Base-by-base conservation (phyloP, 2,888 invertebrate species). In the Cantharis nigra region DNA sequence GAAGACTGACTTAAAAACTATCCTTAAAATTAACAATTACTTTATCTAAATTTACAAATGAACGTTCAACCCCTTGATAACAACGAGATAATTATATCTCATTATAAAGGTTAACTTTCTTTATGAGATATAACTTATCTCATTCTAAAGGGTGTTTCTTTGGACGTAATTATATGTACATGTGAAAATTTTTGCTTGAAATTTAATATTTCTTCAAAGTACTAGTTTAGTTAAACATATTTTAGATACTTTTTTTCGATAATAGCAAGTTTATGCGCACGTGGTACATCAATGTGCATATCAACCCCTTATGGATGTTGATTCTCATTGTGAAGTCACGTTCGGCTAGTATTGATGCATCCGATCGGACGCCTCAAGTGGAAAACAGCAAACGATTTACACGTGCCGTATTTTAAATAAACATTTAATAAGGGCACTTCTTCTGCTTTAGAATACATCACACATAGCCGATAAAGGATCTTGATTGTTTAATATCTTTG, bases 341-440 rank as follows among this genome's bases (percentile, higher is more conserved):
- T 79, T 77, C 79, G 14, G 28, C 3, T 72, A 67, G 74, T 74
- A 74, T 23, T 72, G 76, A 76, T 79, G 75, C 76, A 78, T 79
- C 78, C 77, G 77, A 79, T 79, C 77, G 75, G 74, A 75, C 75
- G 76, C 74, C 76, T 76, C 74, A 71, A 79, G 79, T 79, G 79
- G 79, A 79, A 79, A 79, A 73, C 78, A 75, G 75, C 78, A 83
- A 85, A 75, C 84, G 84, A 84, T 78, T 78, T 78, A 83, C 87
- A 87, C 87, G 87, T 87, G 87, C 85, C 86, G 80, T 80, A 84
- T 83, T 87, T 87, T 86, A 87, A 87, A 87, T 86, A 87, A 87
- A 87, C 86, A 87, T 85, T 85, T 82, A 83, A 83, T 81, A 80
- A 83, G 81, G 74, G 75, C 78, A 71, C 81, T 79, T 80, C 79